phyloP scores from a whole-genome alignment of 2,888 invertebrate species.

The Diogma glabrata region DNA sequence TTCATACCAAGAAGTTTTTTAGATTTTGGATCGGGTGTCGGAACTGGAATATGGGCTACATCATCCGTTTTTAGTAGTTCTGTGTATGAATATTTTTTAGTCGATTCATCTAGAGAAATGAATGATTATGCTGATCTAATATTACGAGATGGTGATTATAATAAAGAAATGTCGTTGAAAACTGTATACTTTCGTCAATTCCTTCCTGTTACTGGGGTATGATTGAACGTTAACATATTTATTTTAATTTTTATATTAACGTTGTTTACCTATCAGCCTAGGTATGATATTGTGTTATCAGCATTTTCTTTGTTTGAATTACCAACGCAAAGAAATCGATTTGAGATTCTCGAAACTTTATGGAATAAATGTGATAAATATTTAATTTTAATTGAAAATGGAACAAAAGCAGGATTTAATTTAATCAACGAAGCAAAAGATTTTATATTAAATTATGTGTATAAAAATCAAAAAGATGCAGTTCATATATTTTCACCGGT shows the following conservation, averaged over 20 bases:
- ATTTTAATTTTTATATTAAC: slow-evolving; percentile 7
- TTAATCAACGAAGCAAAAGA: slow-evolving; percentile 77
- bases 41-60: slow-evolving; percentile 77
- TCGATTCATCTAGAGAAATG: slow-evolving; percentile 74
- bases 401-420: slow-evolving; percentile 68
- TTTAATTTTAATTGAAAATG: slow-evolving; percentile 74
- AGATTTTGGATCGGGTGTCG: slow-evolving; percentile 88
- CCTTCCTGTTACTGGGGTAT: slow-evolving; percentile 47
- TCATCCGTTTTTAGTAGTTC: slow-evolving; percentile 56
- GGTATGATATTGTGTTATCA: slow-evolving; percentile 69
- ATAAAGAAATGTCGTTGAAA: slow-evolving; percentile 44
- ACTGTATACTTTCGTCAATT: slow-evolving; percentile 69
- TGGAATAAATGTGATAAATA: slow-evolving; percentile 81
- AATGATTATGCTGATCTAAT: slow-evolving; percentile 67
- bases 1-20: slow-evolving; percentile 68
- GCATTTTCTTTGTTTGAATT: slow-evolving; percentile 75
- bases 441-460: slow-evolving; percentile 47
- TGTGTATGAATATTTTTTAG: slow-evolving; percentile 72
- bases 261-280: slow-evolving; percentile 35
- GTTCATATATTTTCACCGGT: slow-evolving; percentile 65
- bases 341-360: slow-evolving; percentile 59
- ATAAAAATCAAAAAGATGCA: slow-evolving; percentile 31
- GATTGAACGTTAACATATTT: not conserved
- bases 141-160: slow-evolving; percentile 51
- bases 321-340: slow-evolving; percentile 49